These are phyloP conservation scores for Choreutis nemorana DNA, from an alignment of 2,888 invertebrate species.

Conservation along the genomic window DNA sequence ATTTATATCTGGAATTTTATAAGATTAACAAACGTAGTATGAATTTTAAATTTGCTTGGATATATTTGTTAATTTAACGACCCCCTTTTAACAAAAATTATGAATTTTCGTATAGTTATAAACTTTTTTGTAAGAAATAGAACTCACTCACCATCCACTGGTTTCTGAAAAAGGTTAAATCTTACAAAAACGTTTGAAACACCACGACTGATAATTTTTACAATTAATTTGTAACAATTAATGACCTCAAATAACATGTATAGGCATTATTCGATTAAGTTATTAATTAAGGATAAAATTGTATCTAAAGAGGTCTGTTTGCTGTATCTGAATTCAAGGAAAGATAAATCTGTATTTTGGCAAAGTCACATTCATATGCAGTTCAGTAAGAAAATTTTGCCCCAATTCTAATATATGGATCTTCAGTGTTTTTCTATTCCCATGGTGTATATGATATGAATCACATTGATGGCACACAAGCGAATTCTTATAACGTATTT, in stretches of 20 bases:
- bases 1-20: conserved; percentile 7
- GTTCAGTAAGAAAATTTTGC: conserved; percentile 45
- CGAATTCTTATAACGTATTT: conserved; percentile 24
- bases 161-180: conserved; percentile 52
- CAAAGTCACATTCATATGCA: conserved; percentile 41
- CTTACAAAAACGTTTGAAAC: conserved; percentile 57
- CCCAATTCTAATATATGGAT: conserved; percentile 43
- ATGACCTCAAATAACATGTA: no score
- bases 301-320: conserved; percentile 32
- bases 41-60: conserved; percentile 4
- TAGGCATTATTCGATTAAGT: no score
- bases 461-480: conserved; percentile 47
- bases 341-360: no score
- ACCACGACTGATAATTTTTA: no score
- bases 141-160: conserved; percentile 54
- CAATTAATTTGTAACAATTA: no score
- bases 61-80: conserved; percentile 5
- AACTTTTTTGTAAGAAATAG: conserved; percentile 47
- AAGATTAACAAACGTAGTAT: conserved; percentile 5
- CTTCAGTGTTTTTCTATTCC: conserved; percentile 48
- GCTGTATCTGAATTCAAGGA: no score
- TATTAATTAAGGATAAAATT: conserved; percentile 18
- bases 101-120: conserved; percentile 39
- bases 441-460: conserved; percentile 21
- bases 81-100: no score